A percentile compares a stretch with the other conserved stretches of the same genome.
Evolutionary conservation across 2,797 vertebrate species (phyloP).

Genomic region (Neosilurus hyrtlii): DNA sequence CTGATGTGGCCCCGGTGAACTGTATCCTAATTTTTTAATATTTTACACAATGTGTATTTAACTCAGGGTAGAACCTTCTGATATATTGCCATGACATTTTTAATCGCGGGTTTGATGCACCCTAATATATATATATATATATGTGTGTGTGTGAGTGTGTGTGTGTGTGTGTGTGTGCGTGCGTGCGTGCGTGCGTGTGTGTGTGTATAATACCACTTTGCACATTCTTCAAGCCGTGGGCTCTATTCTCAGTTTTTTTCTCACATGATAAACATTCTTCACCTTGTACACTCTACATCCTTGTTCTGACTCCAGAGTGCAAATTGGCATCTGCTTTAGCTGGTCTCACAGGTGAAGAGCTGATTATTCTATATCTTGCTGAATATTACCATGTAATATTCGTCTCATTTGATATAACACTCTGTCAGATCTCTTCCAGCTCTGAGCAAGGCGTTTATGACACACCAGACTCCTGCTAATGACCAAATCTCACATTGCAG

Average conservation of each 20-base stretch:
- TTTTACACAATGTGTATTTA: no score
- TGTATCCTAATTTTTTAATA: no score
- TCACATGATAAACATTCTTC: conserved; percentile 33
- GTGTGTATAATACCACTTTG: not conserved
- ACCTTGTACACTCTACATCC: conserved; percentile 17
- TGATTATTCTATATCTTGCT: conserved; percentile 77
- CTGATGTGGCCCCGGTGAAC: no score
- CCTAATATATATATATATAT: no score
- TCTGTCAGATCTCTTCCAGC: conserved; percentile 73
- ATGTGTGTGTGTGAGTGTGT: no score
- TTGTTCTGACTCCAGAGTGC: conserved; percentile 6
- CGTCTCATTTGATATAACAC: conserved; percentile 74
- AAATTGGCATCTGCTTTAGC: conserved; percentile 70
- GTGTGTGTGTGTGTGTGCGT: no score
- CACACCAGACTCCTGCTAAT: conserved; percentile 68
- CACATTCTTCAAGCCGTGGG: conserved; percentile 6
- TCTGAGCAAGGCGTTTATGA: conserved; percentile 66
- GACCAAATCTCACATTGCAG: conserved; percentile 50
- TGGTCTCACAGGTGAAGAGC: conserved; percentile 72
- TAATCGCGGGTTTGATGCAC: no score
- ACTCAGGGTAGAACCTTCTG: no score
- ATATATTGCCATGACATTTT: no score
- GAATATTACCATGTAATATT: conserved; percentile 74
- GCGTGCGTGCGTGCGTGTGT: no score
- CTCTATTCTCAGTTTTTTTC: conserved; percentile 22